phyloP scores from a whole-genome alignment of 1,140 invertebrate genomes.

The Heliconius nattereri region DNA sequence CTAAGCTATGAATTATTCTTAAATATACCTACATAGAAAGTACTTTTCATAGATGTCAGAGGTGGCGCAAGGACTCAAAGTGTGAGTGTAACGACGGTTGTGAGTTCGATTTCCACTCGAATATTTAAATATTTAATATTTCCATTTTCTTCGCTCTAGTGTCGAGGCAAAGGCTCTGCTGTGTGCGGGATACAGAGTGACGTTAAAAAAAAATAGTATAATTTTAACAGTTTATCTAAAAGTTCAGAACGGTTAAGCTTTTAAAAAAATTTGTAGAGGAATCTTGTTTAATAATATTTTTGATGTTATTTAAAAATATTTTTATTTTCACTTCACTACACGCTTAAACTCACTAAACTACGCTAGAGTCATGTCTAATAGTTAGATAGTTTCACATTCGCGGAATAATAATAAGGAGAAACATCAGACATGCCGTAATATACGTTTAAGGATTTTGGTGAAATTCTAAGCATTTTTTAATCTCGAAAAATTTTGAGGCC shows the following conservation, averaged over 20 bases:
- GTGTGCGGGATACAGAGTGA: no score
- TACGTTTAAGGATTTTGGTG: neutral
- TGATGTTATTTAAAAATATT: neutral
- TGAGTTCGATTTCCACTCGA: no score
- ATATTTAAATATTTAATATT: no score
- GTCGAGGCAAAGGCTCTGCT: no score
- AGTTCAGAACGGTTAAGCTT: neutral
- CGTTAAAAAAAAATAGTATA: no score
- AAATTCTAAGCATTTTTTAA: neutral
- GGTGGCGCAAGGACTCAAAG: no score
- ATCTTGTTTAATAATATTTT: no score
- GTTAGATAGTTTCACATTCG: slow-evolving; percentile 6
- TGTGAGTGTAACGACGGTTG: no score
- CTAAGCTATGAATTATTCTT: neutral
- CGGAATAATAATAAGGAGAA: slow-evolving; percentile 21
- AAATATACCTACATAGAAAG: neutral
- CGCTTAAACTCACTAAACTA: neutral
- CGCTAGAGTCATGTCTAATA: neutral
- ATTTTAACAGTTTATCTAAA: no score
- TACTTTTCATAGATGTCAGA: neutral
- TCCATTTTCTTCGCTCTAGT: no score
- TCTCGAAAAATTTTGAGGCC: no score
- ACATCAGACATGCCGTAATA: neutral
- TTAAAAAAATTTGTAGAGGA: neutral
- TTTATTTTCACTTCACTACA: neutral